A percentile compares a stretch with the other conserved stretches of the same genome.
Evolutionary conservation across 2,113 vertebrate species (phyloP).

Genomic region (Columbina picui): DNA sequence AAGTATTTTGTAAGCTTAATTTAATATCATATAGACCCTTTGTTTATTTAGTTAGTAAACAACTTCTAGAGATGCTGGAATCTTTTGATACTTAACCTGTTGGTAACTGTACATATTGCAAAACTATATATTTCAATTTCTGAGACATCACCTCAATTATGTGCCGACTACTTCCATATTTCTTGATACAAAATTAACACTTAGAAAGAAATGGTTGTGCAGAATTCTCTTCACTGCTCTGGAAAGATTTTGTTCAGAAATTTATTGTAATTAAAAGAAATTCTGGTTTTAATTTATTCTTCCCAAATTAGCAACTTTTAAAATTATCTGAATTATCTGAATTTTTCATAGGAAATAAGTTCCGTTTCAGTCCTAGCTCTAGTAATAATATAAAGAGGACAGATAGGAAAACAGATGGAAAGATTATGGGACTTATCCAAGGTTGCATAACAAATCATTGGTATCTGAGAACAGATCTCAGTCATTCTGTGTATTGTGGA

Average conservation of each 20-base stretch:
- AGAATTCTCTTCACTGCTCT: accelerated
- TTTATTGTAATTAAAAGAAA: neutral
- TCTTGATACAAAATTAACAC: neutral
- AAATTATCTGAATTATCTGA: accelerated
- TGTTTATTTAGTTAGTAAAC: neutral
- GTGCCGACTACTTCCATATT: neutral
- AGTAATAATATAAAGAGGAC: neutral
- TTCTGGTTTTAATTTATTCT: neutral
- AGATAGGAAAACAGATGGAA: neutral
- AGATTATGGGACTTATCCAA: neutral
- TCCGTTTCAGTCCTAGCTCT: neutral
- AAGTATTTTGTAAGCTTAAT: neutral
- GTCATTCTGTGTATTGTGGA: neutral
- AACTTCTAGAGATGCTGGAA: neutral
- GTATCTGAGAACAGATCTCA: neutral
- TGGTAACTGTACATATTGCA: neutral
- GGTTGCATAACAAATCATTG: neutral
- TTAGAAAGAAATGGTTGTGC: neutral
- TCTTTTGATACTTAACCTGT: neutral
- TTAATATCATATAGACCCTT: neutral
- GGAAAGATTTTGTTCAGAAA: neutral
- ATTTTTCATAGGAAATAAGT: neutral
- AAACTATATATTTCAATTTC: neutral
- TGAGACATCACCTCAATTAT: neutral
- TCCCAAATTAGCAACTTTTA: neutral